Conservation (phyloP, 2,113 vertebrate genomes). For the Alosa alosa region DNA sequence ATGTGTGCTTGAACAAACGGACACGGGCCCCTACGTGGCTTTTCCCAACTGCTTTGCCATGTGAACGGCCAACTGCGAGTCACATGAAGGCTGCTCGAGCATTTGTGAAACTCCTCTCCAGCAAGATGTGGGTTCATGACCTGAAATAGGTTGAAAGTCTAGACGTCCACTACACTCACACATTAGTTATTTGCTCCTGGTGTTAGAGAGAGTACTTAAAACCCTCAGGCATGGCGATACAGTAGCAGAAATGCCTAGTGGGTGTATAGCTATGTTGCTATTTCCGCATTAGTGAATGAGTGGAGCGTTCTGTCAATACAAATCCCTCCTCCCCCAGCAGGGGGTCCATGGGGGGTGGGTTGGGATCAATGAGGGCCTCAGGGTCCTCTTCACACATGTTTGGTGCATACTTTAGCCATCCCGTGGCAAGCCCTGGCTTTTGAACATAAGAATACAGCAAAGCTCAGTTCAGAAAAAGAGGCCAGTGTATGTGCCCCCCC, state of each 20-base stretch:
- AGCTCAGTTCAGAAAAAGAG: not conserved
- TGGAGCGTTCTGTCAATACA: not conserved
- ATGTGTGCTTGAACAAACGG: not conserved
- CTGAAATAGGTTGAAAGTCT: constrained; percentile 7
- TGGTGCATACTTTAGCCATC: not conserved
- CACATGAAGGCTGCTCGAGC: not conserved
- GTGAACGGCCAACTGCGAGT: not conserved
- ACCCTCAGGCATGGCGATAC: not conserved
- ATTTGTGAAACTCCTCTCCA: not conserved
- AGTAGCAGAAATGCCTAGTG: not conserved
- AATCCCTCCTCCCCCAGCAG: not conserved
- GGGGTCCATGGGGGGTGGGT: not conserved
- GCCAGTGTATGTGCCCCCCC: not conserved
- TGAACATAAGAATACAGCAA: not conserved
- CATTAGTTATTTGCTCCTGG: not conserved
- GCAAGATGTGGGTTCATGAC: not conserved
- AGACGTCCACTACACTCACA: not conserved
- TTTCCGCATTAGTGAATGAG: not conserved
- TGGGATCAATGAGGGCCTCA: not conserved
- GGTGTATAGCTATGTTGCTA: not conserved
- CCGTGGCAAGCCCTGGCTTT: not conserved
- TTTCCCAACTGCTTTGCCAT: not conserved
- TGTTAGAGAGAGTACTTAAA: not conserved
- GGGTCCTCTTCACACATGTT: not conserved
- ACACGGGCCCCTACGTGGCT: not conserved